Percentiles rank a stretch among this genome's conserved stretches.
Evolutionary conservation across 2,888 invertebrate species (phyloP).

Genomic region (Acanthoscelides obtectus): DNA sequence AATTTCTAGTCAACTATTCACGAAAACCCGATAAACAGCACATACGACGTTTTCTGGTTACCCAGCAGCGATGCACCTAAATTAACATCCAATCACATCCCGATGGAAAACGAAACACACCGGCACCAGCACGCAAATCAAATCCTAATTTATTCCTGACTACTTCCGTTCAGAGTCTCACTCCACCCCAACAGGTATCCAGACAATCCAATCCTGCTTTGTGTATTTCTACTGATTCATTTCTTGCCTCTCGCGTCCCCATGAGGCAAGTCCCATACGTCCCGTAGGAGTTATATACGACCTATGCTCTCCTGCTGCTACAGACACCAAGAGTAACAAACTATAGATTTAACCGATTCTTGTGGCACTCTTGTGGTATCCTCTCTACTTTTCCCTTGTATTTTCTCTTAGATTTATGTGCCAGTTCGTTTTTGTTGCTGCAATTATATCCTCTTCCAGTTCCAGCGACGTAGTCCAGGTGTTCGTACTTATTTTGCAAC

Average conservation of each 20-base stretch:
- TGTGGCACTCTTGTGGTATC: slow-evolving; percentile 30
- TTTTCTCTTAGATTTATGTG: neutral
- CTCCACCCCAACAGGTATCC: slow-evolving; percentile 2
- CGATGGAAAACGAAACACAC: neutral
- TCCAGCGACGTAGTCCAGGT: neutral
- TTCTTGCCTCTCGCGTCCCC: slow-evolving; percentile 24
- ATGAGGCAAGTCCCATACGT: slow-evolving; percentile 24
- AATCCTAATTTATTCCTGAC: slow-evolving; percentile 25
- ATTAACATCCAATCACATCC: neutral
- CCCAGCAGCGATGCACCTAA: too few species aligned
- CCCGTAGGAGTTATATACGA: slow-evolving; percentile 32
- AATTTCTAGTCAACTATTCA: too few species aligned
- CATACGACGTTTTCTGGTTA: too few species aligned
- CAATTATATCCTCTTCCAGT: neutral
- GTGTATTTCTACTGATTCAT: slow-evolving; percentile 30
- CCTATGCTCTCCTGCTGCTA: slow-evolving; percentile 14
- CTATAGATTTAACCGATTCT: slow-evolving; percentile 32
- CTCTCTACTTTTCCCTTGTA: slow-evolving; percentile 4
- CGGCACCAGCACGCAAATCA: slow-evolving; percentile 24
- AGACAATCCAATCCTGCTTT: slow-evolving; percentile 6
- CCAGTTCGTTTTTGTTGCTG: neutral
- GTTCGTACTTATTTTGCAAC: too few species aligned
- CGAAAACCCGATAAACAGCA: too few species aligned
- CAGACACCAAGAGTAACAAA: slow-evolving; percentile 27
- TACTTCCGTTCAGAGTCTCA: neutral